Percentiles rank a stretch among this genome's conserved stretches.
phyloP scores from a whole-genome alignment of 1,140 invertebrate genomes.

The Sarcophaga peregrina region DNA sequence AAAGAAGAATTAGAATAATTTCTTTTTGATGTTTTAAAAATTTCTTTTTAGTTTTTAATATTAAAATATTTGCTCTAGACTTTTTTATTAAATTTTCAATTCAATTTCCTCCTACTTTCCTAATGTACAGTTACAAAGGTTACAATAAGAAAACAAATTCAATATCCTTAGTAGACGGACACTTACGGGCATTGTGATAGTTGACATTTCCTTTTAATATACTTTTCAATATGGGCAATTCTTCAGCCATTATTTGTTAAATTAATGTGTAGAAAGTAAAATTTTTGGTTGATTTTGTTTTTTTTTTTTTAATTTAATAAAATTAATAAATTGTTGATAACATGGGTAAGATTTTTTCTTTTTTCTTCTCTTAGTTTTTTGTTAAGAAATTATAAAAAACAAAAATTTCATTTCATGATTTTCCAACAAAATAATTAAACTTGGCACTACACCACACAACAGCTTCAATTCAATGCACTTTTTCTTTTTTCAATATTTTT shows the following conservation, averaged over 20 bases:
- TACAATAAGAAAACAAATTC: neutral
- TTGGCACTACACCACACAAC: conserved; percentile 14
- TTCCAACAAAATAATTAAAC: neutral
- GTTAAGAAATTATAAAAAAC: too few relatives aligned
- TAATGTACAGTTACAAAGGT: too few relatives aligned
- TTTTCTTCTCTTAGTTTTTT: neutral
- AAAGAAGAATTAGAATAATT: too few relatives aligned
- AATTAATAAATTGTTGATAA: neutral
- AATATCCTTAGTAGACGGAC: conserved; percentile 44
- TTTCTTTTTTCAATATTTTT: too few relatives aligned
- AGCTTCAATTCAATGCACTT: too few relatives aligned
- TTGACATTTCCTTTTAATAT: conserved; percentile 88
- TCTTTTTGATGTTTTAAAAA: too few relatives aligned
- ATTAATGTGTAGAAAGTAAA: conserved; percentile 52
- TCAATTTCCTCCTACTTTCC: too few relatives aligned
- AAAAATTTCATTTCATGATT: neutral
- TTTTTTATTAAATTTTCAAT: too few relatives aligned
- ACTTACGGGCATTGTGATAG: conserved; percentile 92
- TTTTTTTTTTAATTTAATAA: conserved; percentile 8
- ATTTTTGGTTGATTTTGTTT: conserved; percentile 20
- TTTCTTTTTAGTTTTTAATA: too few relatives aligned
- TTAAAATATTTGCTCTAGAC: too few relatives aligned
- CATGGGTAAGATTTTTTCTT: conserved; percentile 3
- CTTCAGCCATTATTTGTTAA: conserved; percentile 76
- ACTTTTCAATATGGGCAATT: conserved; percentile 87